A percentile compares a stretch with the other conserved stretches of the same genome.
phyloP scores from a whole-genome alignment of 2,888 invertebrate species.

The Apeira syringaria region DNA sequence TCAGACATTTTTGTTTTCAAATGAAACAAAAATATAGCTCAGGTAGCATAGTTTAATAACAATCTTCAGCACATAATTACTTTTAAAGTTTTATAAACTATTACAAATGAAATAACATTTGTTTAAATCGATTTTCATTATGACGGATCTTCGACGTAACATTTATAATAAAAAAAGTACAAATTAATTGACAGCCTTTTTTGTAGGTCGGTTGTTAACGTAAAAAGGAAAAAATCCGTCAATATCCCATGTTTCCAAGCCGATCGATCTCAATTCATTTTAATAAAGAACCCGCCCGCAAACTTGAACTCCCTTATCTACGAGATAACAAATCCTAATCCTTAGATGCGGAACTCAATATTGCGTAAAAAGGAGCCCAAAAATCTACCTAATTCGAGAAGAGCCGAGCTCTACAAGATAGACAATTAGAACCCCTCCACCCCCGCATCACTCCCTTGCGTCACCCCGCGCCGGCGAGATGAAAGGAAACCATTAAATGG shows the following conservation, averaged over 20 bases:
- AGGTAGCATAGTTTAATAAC: too few species aligned
- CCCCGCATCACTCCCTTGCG: conserved; percentile 9
- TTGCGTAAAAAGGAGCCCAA: conserved; percentile 19
- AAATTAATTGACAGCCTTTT: too few species aligned
- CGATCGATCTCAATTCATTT: conserved; percentile 20
- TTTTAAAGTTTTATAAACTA: too few species aligned
- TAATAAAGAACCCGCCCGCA: conserved; percentile 18
- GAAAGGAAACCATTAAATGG: conserved; percentile 46
- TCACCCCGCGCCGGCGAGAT: conserved; percentile 25
- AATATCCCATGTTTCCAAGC: background rate
- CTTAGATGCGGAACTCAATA: conserved; percentile 18
- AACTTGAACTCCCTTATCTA: conserved; percentile 21
- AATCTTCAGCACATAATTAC: too few species aligned
- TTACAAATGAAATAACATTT: too few species aligned
- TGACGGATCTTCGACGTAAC: too few species aligned
- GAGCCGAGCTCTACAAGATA: conserved; percentile 19
- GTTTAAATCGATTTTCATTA: too few species aligned
- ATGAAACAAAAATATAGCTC: too few species aligned
- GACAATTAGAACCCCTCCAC: conserved; percentile 46
- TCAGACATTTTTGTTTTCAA: too few species aligned
- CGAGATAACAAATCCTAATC: conserved; percentile 22
- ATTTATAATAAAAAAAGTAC: too few species aligned
- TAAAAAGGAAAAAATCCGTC: too few species aligned
- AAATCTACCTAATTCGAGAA: conserved; percentile 18
- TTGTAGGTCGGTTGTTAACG: too few species aligned